Evolutionary conservation across 2,113 vertebrate genomes (phyloP), one percentile per base, ranked within the genome.

Genomic region (Microtus oregoni): DNA sequence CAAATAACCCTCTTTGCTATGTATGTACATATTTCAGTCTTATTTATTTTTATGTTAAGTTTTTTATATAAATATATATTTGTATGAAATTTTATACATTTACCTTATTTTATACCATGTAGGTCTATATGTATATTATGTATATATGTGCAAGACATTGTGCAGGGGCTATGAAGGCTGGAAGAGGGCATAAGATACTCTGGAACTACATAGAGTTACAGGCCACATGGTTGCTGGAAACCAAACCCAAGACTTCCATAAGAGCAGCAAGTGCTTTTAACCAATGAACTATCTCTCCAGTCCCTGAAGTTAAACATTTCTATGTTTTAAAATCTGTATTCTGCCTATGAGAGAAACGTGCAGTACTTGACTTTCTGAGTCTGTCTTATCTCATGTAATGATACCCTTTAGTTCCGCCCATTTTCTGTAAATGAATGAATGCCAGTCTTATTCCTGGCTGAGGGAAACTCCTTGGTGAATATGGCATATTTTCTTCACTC

Each of bases 1-100:
- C 79, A 90, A 65, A 95, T 79, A 90, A 88, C 20, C 15, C n/a
- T 89, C 5, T 92, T 95, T 47, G 26, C 28, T 70, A 26, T n/a
- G 22, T 52, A n/a, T 35, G 20, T 67, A 9, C 15, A 19, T 65
- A 44, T 65, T 30, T 30, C 4, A 30, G 81, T 7, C n/a, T 63
- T 63, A 83, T 63, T 83, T 44, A 30, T 44, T 65, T 61, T 41
- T 41, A 30, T 19, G 30, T 85, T 52, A 28, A 28, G 8, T 20
- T 35, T 76, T 78, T 52, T 52, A 52, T 20, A 52, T 79, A 79
- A 47, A 52, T 52, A 22, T 32, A 22, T 30, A 67, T 86, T 32
- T 22, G 12, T 47, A 86, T 86, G 47, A 7, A 44, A 52, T 52
- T 6, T 32, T 86, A 67, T 47, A 32, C 13, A 30, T 47, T 75